These are phyloP conservation scores for Strigamia crassipes DNA, from an alignment of 2,888 invertebrate genomes.

Conservation along the genomic window DNA sequence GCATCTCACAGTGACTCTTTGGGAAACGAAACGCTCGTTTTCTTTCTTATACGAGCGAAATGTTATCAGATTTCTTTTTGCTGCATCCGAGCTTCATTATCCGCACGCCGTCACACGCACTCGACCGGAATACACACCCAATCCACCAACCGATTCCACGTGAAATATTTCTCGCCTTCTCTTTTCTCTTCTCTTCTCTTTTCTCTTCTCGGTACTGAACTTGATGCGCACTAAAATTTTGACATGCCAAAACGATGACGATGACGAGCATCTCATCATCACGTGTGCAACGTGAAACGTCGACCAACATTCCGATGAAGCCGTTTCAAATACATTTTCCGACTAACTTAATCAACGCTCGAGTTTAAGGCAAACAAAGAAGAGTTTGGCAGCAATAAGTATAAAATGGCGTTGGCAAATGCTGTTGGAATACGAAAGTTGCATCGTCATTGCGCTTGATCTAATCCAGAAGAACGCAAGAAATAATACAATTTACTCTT, in stretches of 20 bases:
- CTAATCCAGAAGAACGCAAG: neutral
- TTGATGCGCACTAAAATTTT: slow-evolving; percentile 17
- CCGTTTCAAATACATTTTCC: neutral
- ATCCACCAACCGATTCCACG: neutral
- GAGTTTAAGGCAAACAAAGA: no score
- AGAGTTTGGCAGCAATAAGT: no score
- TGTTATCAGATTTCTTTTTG: slow-evolving; percentile 36
- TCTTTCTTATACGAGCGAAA: slow-evolving; percentile 5
- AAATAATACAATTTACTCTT: neutral
- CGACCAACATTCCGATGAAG: neutral
- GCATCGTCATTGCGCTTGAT: neutral
- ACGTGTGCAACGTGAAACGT: neutral
- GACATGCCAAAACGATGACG: slow-evolving; percentile 30
- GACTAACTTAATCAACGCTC: neutral
- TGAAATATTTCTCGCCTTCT: neutral
- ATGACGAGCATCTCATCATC: slow-evolving; percentile 11
- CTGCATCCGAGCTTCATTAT: slow-evolving; percentile 31
- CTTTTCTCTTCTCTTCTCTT: neutral
- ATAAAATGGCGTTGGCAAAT: neutral
- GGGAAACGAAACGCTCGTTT: slow-evolving; percentile 27
- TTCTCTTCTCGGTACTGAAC: neutral
- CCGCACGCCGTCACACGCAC: neutral
- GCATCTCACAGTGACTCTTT: slow-evolving; percentile 24
- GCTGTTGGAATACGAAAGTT: neutral
- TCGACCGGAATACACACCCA: slow-evolving; percentile 23